Percentiles rank a stretch among this genome's conserved stretches.
Evolutionary conservation across 2,888 invertebrate genomes (phyloP).

Genomic region (Cancer borealis): DNA sequence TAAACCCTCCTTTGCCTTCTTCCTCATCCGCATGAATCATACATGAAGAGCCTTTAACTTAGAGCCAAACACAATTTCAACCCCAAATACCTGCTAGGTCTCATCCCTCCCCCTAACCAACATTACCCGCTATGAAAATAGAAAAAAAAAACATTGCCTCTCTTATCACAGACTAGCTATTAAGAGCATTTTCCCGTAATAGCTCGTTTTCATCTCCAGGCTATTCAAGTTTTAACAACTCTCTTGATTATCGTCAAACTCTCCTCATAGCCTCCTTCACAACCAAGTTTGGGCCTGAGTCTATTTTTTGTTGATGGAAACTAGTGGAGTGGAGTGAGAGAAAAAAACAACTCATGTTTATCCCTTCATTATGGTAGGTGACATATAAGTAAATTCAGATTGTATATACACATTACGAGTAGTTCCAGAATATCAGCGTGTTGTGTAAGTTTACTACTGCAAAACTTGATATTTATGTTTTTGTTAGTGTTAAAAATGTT

Average conservation of each 20-base stretch:
- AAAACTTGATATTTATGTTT: background rate
- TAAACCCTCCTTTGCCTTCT: background rate
- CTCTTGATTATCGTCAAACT: background rate
- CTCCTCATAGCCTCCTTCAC: background rate
- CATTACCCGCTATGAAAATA: no score
- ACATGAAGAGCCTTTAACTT: background rate
- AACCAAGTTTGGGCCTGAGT: background rate
- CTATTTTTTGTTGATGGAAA: background rate
- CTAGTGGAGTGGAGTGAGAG: background rate
- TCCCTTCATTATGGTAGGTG: background rate
- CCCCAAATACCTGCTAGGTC: background rate
- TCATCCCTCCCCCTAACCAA: background rate
- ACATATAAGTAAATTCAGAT: background rate
- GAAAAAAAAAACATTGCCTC: background rate
- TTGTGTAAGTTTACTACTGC: background rate
- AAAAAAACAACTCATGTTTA: background rate
- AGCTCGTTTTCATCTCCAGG: slow-evolving; percentile 8
- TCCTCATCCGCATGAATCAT: background rate
- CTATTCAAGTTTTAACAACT: background rate
- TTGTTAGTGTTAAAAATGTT: background rate
- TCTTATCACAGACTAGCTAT: background rate
- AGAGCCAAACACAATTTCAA: slow-evolving; percentile 5
- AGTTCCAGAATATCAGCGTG: background rate
- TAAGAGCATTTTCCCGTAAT: background rate
- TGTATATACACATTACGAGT: background rate